Base-by-base conservation (phyloP, 2,888 invertebrate genomes). In the Cerastis rubricosa region DNA sequence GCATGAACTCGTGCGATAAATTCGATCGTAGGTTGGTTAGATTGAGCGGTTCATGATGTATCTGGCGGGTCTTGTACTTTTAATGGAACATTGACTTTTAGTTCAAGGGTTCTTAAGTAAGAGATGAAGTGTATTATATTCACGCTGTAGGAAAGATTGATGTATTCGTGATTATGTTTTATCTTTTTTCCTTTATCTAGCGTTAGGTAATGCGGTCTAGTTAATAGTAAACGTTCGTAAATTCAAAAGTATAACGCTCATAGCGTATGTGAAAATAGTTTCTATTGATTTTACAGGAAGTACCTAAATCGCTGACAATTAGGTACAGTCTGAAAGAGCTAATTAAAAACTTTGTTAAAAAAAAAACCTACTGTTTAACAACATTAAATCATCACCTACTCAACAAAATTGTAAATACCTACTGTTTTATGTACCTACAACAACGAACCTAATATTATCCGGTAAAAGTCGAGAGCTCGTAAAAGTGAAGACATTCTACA, bases 1-100 rank as follows among this genome's bases (percentile, higher is more conserved):
- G 79, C 65, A 74, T 74, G 73, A 74, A 78, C 80, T 77, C 68
- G 69, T 68, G 85, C 70, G 77, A 81, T 87, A 87, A 85, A 89
- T 82, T 84, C 78, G 80, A 84, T 84, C 68, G 67, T 35, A 2
- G 17, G 45, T n/a, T 25, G 57, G 11, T n/a, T 51, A 59, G 72
- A 79, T 78, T 79, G 78, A 84, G 63, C 47, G 25, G 47, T 79
- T 78, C 68, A 54, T 49, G 63, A 67, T 40, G 22, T 83, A 59
- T 59, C 49, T 78, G 45, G 14, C 57, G 65, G 43, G 51, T 66
- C 76, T 61, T 64, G 61, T 54, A 54, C 12, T 54, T 71, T 35
- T 35, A 65, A 43, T 49, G 54, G 43, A 17, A 64, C 45, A 35
- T 47, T 57, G 35, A 64, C 17, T 64, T 64, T 64, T 35, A 78